phyloP scores from a whole-genome alignment of 2,797 vertebrate genomes.

The Lerista edwardsae region DNA sequence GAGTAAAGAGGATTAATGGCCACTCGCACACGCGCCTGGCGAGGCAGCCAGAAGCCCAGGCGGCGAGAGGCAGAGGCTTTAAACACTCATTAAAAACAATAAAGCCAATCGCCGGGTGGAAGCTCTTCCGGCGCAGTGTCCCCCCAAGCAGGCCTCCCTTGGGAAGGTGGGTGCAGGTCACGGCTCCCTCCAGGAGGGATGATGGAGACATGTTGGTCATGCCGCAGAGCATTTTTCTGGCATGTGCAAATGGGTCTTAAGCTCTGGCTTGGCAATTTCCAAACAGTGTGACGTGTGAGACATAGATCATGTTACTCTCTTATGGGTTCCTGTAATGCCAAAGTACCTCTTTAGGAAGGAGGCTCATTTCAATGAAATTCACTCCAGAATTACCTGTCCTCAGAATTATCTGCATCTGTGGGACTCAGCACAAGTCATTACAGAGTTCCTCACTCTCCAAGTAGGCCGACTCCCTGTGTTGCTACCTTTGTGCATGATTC shows the following conservation, averaged over 20 bases:
- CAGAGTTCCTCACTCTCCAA: neutral
- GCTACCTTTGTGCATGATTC: neutral
- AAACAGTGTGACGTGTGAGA: neutral
- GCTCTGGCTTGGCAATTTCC: no score
- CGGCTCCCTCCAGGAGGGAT: neutral
- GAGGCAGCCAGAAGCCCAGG: constrained; percentile 44
- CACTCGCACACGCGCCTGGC: constrained; percentile 23
- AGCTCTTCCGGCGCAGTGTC: neutral
- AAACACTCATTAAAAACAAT: constrained; percentile 42
- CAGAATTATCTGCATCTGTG: no score
- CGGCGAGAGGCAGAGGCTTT: neutral
- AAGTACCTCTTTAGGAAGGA: neutral
- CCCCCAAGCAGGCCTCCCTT: constrained; percentile 1
- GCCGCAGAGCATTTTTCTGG: neutral
- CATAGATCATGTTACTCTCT: neutral
- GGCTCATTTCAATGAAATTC: neutral
- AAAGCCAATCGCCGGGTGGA: neutral
- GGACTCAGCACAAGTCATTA: neutral
- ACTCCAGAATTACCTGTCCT: no score
- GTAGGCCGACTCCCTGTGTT: neutral
- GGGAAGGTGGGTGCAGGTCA: neutral
- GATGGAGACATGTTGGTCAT: neutral
- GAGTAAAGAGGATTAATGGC: constrained; percentile 58
- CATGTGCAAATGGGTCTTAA: neutral
- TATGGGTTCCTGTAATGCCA: neutral